phyloP scores from a whole-genome alignment of 2,888 invertebrate species.

The Schizaphis graminum region DNA sequence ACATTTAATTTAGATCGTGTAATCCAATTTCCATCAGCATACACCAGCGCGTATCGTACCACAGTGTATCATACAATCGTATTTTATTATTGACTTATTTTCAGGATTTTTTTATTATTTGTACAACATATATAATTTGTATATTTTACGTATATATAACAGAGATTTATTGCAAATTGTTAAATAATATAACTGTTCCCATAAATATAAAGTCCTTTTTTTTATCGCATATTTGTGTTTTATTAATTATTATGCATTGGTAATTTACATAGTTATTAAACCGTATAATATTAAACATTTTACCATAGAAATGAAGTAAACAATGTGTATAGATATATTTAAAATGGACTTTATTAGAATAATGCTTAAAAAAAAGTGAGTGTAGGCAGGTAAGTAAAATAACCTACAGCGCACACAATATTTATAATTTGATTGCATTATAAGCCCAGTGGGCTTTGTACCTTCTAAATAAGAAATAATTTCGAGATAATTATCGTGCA shows the following conservation, averaged over 20 bases:
- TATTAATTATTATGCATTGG: neutral
- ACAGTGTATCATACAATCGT: neutral
- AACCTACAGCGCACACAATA: neutral
- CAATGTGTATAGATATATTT: neutral
- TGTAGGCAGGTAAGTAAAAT: neutral
- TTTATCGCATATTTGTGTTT: neutral
- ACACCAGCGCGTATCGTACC: neutral
- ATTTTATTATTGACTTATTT: neutral
- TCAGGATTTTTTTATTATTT: neutral
- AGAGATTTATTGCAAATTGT: neutral
- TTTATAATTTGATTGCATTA: neutral
- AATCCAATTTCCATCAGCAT: neutral
- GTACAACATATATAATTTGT: neutral
- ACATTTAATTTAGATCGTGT: neutral
- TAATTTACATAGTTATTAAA: neutral
- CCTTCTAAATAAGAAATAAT: neutral
- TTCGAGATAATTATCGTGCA: neutral
- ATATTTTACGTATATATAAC: neutral
- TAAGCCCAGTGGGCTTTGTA: neutral
- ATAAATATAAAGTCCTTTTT: neutral
- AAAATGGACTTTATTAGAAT: neutral
- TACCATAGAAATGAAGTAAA: neutral
- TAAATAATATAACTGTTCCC: neutral
- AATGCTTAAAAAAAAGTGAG: neutral
- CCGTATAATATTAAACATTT: neutral